Base-by-base conservation (phyloP, 2,888 invertebrate species). In the Papilio demoleus region DNA sequence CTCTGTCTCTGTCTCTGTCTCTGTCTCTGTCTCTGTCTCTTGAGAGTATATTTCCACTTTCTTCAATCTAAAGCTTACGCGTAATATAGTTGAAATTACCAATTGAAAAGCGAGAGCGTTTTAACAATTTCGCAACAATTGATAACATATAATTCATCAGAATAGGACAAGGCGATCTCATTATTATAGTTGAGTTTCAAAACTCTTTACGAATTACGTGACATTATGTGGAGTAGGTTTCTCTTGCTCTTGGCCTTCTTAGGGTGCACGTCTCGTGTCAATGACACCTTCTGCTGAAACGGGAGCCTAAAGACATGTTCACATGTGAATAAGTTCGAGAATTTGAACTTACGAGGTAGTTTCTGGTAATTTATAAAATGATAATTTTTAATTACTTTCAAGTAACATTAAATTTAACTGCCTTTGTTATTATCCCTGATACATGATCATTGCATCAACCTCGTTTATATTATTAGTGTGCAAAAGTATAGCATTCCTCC, bases 121-220 rank as follows among this genome's bases (percentile, higher is more conserved):
- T 14, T 12, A 9, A 17, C 19, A 0, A 63, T 63, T 36, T 63
- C 36, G 11, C 19, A 63, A 63, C 5, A 50, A 50, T 50, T 31
- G 53, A 31, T 56, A 56, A 31, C 4, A 63, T 50, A 50, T 17
- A 8, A 45, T 34, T 53, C 1, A 56, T 17, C 17, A 42, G 40
- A 65, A 53, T 56, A 67, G 72, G 66, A 19, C 73, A 73, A 73
- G 73, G 73, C 56, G 68, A 65, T 67, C 69, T 68, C 53, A 63
- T 67, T 71, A 58, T 53, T n/a, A 11, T 22, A 53, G 64, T 64
- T 53, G 56, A 24, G 56, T 72, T 72, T 70, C 67, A 36, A 71
- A 72, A 68, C 63, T 36, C 63, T 42, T 34, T 50, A 65, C 42
- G 66, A 68, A 65, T 70, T 71, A 72, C 72, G 72, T 68, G 71